These are phyloP conservation scores for Murina feae DNA, from an alignment of 2,113 vertebrate genomes.

Conservation along the genomic window DNA sequence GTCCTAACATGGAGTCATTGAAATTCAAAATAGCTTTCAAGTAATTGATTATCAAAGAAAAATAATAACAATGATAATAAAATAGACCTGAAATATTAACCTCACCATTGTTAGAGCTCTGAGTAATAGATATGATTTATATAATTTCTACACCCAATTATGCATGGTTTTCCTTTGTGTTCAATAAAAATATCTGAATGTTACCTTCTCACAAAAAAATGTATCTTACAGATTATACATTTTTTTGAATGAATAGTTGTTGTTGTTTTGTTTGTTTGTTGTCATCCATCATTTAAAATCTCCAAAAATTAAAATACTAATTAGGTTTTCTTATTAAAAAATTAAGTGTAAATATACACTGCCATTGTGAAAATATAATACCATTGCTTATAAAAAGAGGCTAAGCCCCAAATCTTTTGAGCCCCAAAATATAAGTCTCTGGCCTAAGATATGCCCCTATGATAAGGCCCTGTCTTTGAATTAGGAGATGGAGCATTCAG, in stretches of 20 bases:
- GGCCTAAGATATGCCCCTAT: slow-evolving; percentile 36
- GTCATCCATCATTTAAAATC: slow-evolving; percentile 28
- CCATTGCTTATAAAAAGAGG: slow-evolving; percentile 50
- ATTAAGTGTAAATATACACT: slow-evolving; percentile 48
- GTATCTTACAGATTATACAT: not conserved
- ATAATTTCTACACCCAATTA: not conserved
- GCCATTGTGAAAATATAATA: slow-evolving; percentile 50
- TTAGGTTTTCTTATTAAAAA: slow-evolving; percentile 56
- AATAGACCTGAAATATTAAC: not conserved
- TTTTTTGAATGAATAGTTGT: not conserved
- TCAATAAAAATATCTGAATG: not conserved
- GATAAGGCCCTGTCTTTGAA: slow-evolving; percentile 63
- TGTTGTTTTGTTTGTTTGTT: not conserved
- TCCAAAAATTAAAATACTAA: slow-evolving; percentile 16
- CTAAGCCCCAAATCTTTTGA: not conserved
- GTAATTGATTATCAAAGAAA: not conserved
- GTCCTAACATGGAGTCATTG: not conserved
- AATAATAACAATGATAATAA: not conserved
- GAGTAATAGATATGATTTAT: not conserved
- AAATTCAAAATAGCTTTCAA: not conserved
- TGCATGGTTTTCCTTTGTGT: not conserved
- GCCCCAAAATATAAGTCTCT: slow-evolving; percentile 42
- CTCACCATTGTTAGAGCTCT: not conserved
- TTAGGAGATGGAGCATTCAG: slow-evolving; percentile 39
- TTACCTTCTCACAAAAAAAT: not conserved